A percentile compares a stretch with the other conserved stretches of the same genome.
Evolutionary conservation across 2,797 vertebrate species (phyloP).

Genomic region (Paratrypauchen microcephalus): DNA sequence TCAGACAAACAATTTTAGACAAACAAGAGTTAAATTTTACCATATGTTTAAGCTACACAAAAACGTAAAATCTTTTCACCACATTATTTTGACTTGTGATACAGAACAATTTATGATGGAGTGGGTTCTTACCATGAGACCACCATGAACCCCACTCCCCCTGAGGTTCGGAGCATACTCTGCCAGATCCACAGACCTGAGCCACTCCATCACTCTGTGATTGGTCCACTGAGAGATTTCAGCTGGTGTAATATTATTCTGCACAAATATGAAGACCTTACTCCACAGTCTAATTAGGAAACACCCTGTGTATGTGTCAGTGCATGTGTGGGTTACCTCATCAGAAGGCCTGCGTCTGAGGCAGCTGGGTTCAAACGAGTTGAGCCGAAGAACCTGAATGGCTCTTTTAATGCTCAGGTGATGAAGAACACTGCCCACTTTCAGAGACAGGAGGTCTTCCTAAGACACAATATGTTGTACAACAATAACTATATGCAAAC

Average conservation of each 20-base stretch:
- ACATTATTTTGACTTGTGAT: neutral
- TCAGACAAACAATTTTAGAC: neutral
- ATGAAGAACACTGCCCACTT: slow-evolving; percentile 93
- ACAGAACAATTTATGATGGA: neutral
- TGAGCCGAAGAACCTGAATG: slow-evolving; percentile 93
- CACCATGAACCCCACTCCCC: slow-evolving; percentile 93
- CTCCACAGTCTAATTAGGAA: neutral
- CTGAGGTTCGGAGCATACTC: slow-evolving; percentile 94
- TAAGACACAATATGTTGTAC: slow-evolving; percentile 47
- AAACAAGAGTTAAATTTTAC: neutral
- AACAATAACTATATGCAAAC: neutral
- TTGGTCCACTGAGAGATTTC: slow-evolving; percentile 95
- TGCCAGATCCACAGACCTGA: slow-evolving; percentile 90
- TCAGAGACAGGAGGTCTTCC: slow-evolving; percentile 93
- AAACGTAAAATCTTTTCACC: too few relatives aligned
- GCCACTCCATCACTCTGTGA: slow-evolving; percentile 96
- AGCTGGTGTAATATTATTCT: slow-evolving; percentile 84
- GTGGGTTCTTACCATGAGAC: slow-evolving; percentile 85
- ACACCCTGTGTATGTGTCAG: neutral
- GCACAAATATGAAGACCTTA: neutral
- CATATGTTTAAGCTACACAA: too few relatives aligned
- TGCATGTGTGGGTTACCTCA: slow-evolving; percentile 76
- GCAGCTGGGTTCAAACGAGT: slow-evolving; percentile 87
- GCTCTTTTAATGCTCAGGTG: slow-evolving; percentile 95
- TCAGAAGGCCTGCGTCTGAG: slow-evolving; percentile 89